These are phyloP conservation scores for Porites lobata DNA, from an alignment of 92 coral and sea anemone species.

Conservation along the genomic window DNA sequence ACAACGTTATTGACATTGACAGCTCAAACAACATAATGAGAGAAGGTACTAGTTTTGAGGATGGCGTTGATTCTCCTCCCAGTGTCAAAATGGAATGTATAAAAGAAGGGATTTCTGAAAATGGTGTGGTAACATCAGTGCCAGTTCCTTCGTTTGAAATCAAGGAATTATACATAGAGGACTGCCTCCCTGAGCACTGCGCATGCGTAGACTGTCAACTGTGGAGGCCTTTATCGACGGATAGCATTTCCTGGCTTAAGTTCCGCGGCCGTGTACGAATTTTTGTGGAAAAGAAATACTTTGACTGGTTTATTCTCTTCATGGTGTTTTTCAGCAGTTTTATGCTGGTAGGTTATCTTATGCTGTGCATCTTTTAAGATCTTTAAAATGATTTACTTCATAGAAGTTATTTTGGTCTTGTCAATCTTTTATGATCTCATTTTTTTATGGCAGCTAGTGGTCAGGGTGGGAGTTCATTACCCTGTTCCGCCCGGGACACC, in stretches of 20 bases:
- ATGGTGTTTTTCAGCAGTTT: constrained; percentile 89
- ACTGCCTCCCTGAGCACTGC: constrained; percentile 82
- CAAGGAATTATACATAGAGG: constrained; percentile 70
- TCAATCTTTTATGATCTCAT: too few species aligned
- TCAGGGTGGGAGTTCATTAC: background rate
- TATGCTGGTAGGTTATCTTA: constrained; percentile 66
- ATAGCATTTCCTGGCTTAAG: constrained; percentile 81
- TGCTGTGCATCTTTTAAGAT: background rate
- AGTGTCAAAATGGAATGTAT: background rate
- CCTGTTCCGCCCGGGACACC: background rate
- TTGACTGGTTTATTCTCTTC: constrained; percentile 88
- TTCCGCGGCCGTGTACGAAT: constrained; percentile 90
- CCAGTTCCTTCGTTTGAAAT: constrained; percentile 57
- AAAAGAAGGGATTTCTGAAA: background rate
- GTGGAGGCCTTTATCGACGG: constrained; percentile 48
- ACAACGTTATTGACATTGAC: background rate
- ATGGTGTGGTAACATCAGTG: background rate
- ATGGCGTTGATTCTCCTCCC: background rate
- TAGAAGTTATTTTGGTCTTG: background rate
- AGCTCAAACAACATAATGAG: background rate
- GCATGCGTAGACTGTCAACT: constrained; percentile 58
- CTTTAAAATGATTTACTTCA: background rate
- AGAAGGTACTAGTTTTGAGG: background rate
- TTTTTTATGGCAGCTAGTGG: background rate
- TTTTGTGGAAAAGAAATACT: constrained; percentile 86